phyloP scores from a whole-genome alignment of 2,797 vertebrate species.

The Acanthurus lineatus region DNA sequence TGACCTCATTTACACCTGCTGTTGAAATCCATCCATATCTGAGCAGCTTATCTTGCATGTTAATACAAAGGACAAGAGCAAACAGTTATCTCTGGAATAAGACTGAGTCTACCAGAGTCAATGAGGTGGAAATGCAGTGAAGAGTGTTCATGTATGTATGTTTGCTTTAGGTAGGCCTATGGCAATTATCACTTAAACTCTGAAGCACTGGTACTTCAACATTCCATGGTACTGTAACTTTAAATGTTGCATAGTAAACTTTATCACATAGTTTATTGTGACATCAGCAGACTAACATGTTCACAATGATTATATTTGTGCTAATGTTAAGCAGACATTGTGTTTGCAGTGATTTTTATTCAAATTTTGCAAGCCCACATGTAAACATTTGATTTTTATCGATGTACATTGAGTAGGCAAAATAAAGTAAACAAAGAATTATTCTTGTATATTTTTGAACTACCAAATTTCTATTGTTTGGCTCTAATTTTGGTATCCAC shows the following conservation, averaged over 20 bases:
- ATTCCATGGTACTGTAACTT: too few relatives aligned
- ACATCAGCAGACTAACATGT: too few relatives aligned
- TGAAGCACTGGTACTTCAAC: neutral
- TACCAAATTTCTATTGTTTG: neutral
- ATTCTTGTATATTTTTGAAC: too few relatives aligned
- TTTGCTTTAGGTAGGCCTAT: neutral
- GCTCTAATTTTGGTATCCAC: neutral
- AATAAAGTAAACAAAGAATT: too few relatives aligned
- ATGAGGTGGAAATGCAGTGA: neutral
- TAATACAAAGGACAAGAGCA: slow-evolving; percentile 28
- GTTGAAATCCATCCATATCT: slow-evolving; percentile 13
- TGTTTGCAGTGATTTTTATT: too few relatives aligned
- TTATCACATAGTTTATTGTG: too few relatives aligned
- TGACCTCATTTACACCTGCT: slow-evolving; percentile 35
- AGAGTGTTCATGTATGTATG: neutral
- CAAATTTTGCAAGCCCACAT: too few relatives aligned
- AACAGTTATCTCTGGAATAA: slow-evolving; percentile 2
- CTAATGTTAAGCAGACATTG: too few relatives aligned
- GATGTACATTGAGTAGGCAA: too few relatives aligned
- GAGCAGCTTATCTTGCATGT: slow-evolving; percentile 17
- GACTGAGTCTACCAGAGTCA: slow-evolving; percentile 1
- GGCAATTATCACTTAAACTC: neutral
- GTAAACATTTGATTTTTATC: too few relatives aligned
- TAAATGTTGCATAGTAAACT: too few relatives aligned
- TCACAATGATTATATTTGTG: too few relatives aligned